These are phyloP conservation scores for Choloepus hoffmanni DNA, from an alignment of 2,113 vertebrate species.

Conservation along the genomic window DNA sequence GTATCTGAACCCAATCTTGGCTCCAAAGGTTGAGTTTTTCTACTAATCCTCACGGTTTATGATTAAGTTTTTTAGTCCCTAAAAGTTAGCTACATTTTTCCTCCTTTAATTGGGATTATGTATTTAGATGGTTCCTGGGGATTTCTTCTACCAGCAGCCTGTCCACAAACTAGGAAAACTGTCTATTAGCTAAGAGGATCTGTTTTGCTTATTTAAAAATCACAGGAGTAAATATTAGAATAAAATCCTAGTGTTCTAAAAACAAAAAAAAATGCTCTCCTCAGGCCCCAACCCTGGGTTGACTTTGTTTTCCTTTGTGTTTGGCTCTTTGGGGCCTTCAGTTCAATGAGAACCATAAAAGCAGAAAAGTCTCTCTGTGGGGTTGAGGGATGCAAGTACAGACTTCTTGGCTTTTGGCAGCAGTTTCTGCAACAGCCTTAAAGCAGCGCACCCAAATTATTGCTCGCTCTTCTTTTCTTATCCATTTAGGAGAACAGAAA, in stretches of 20 bases:
- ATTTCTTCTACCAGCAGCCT: neutral
- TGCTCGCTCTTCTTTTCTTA: neutral
- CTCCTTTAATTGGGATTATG: neutral
- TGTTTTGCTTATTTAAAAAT: constrained; percentile 55
- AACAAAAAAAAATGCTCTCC: neutral
- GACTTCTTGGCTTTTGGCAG: constrained; percentile 18
- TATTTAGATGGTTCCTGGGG: neutral
- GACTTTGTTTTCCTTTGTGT: constrained; percentile 22
- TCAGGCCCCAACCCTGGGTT: neutral
- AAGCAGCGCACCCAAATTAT: neutral
- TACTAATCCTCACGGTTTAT: neutral
- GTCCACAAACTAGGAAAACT: neutral
- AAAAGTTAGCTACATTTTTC: neutral
- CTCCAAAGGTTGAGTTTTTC: neutral
- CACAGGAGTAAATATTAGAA: constrained; percentile 34
- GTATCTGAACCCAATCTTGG: neutral
- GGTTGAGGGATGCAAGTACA: neutral
- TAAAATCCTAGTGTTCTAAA: neutral
- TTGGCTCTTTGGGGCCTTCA: constrained; percentile 19
- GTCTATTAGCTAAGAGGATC: constrained; percentile 16
- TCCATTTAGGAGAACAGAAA: constrained; percentile 13
- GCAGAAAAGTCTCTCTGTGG: neutral
- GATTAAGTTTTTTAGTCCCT: neutral
- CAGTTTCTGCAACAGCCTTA: constrained; percentile 12
- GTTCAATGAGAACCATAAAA: constrained; percentile 39